Evolutionary conservation across 2,113 vertebrate species (phyloP).

Genomic region (Laticauda laticaudata): DNA sequence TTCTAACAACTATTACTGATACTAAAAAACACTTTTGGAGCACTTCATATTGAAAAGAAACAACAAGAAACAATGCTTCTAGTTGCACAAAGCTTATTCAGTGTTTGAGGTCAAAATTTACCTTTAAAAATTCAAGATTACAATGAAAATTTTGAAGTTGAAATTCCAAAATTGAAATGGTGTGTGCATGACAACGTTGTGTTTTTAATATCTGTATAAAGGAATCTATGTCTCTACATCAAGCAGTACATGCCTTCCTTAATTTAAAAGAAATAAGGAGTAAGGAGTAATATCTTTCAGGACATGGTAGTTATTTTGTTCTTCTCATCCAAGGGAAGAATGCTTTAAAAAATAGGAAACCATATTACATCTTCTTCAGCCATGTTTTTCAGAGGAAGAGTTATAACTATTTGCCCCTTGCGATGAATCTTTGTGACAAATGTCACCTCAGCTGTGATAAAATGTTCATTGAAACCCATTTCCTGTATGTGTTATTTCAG

Average conservation of each 20-base stretch:
- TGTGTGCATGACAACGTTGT: background rate
- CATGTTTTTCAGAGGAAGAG: background rate
- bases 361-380: background rate
- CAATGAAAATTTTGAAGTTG: background rate
- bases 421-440: background rate
- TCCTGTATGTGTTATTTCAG: background rate
- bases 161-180: background rate
- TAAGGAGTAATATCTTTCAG: background rate
- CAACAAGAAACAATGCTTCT: background rate
- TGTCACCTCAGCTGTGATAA: background rate
- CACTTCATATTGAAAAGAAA: background rate
- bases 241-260: background rate
- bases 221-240: background rate
- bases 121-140: background rate
- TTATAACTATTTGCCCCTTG: background rate
- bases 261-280: background rate
- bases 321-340: background rate
- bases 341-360: background rate
- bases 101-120: background rate
- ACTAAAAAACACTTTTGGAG: background rate
- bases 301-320: background rate
- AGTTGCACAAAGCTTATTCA: background rate
- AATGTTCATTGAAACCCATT: background rate
- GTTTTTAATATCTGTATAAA: background rate
- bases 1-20: background rate